Base-by-base conservation (phyloP, 35 echinoderm and acorn worm genomes). In the Stichopus chloronotus region DNA sequence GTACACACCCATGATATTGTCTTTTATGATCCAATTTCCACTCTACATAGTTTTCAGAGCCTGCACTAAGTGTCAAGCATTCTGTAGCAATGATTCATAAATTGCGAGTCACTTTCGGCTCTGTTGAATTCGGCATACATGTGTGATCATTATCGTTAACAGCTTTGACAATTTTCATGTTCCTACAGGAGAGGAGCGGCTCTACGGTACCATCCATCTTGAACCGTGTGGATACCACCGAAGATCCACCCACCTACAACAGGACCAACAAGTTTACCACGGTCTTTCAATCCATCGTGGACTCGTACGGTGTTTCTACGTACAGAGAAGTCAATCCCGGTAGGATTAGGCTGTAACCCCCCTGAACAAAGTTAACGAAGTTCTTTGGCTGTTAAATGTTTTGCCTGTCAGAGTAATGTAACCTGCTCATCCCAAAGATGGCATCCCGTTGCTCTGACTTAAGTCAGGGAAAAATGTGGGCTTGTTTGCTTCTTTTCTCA, bases 261-360 rank as follows among this genome's bases (percentile, higher is more conserved):
- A 91, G 65, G 55, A 98, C 92, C 86, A 95, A 98, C 55, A 95
- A 95, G 53, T 98, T 98, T 83, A 98, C 96, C 52, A 53, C 63
- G 20, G 96, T 95, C 1, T 98, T 94, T 88, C 96, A 98, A 25
- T 63, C 79, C 7, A 87, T 95, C 14, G 94, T 98, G 14, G 96
- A 98, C 93, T 85, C 96, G 6, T 98, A 98, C 54, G 96, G 96
- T 60, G 94, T 98, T 4, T 92, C 94, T 53, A 93, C 78, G 57
- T 97, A 98, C 65, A 4, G 96, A n/a, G 96, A 98, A 74, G 92
- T 98, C 56, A 98, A 98, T 94, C 96, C 96, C 91, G 94, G 96
- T 98, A 90, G 52, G 9, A 5, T 20, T 9, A 8, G 4, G 69
- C 8, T 14, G 69, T 91, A 8, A 14, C 22, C 0, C 1, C 3